These are phyloP conservation scores for Poecilobothrus nobilitatus DNA, from an alignment of 2,888 invertebrate species.

Conservation along the genomic window DNA sequence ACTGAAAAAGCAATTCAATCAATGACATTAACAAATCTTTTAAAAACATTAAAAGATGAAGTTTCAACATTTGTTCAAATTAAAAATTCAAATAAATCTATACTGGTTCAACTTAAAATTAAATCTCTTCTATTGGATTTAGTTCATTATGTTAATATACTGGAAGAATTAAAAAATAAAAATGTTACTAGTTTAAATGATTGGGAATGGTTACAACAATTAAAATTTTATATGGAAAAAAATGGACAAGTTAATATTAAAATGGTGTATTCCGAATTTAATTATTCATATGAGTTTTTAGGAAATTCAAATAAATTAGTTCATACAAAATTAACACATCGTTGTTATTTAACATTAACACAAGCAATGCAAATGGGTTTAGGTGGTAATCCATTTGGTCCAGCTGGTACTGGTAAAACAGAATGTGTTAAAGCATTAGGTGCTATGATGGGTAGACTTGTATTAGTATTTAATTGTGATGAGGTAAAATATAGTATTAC, in stretches of 20 bases:
- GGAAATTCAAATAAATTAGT: conserved; percentile 94
- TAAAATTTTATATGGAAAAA: conserved; percentile 64
- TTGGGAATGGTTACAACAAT: conserved; percentile 94
- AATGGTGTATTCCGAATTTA: conserved; percentile 91
- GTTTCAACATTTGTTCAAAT: conserved; percentile 33
- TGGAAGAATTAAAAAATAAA: conserved; percentile 64
- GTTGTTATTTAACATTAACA: conserved; percentile 93
- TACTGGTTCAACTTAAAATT: conserved; percentile 71
- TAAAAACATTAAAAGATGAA: conserved; percentile 46
- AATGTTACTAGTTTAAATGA: conserved; percentile 59
- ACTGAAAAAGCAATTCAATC: conserved; percentile 70
- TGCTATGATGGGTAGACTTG: conserved; percentile 79
- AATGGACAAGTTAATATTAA: conserved; percentile 56
- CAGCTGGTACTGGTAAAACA: conserved; percentile 98
- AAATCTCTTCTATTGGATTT: conserved; percentile 88
- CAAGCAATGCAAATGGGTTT: conserved; percentile 94
- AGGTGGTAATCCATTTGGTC: conserved; percentile 98
- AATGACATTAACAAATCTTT: conserved; percentile 51
- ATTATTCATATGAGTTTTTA: conserved; percentile 95
- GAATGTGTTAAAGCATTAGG: conserved; percentile 96
- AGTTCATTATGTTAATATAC: conserved; percentile 79
- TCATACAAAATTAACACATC: conserved; percentile 90
- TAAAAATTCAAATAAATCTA: conserved; percentile 43
- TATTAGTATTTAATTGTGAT: conserved; percentile 96
- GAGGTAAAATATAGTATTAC: conserved; percentile 55